Evolutionary conservation across 1,140 invertebrate species (phyloP), one percentile per base, ranked within the genome.

Genomic region (Leptopilina clavipes): DNA sequence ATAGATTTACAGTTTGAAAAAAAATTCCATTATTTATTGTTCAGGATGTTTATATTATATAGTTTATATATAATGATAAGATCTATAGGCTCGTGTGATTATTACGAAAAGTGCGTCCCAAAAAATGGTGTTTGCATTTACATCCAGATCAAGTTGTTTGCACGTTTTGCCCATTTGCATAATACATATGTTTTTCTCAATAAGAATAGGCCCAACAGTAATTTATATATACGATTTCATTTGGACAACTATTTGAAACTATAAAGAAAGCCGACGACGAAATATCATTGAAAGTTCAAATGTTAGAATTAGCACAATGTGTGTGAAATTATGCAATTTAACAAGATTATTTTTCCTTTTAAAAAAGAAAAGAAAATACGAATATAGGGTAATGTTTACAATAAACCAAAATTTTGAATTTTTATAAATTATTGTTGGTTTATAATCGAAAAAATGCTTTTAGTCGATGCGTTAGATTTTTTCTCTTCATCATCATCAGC

Each of bases 381-480:
- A 14, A 14, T 48, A 48, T 44, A 31, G 25, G 6, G n/a, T n/a
- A n/a, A n/a, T n/a, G n/a, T n/a, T n/a, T n/a, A n/a, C n/a, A n/a
- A n/a, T n/a, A n/a, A n/a, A n/a, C n/a, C n/a, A n/a, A n/a, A n/a
- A n/a, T n/a, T n/a, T n/a, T n/a, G n/a, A n/a, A n/a, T n/a, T n/a
- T n/a, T n/a, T n/a, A n/a, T n/a, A n/a, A n/a, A n/a, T n/a, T n/a
- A n/a, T n/a, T n/a, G n/a, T n/a, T n/a, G n/a, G n/a, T n/a, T n/a
- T n/a, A n/a, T n/a, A n/a, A n/a, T n/a, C n/a, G n/a, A n/a, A n/a
- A 31, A 59, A 65, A 65, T 14, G 59, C 25, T 65, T 65, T 65
- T 31, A 65, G 25, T 22, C 25, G 22, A 31, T 65, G 59, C 22
- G 31, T 65, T 65, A 65, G 31, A 22, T 1, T 65, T 65, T 25